Evolutionary conservation across 2,888 invertebrate genomes (phyloP), one percentile per base, ranked within the genome.

Genomic region (Tenthredo livida): DNA sequence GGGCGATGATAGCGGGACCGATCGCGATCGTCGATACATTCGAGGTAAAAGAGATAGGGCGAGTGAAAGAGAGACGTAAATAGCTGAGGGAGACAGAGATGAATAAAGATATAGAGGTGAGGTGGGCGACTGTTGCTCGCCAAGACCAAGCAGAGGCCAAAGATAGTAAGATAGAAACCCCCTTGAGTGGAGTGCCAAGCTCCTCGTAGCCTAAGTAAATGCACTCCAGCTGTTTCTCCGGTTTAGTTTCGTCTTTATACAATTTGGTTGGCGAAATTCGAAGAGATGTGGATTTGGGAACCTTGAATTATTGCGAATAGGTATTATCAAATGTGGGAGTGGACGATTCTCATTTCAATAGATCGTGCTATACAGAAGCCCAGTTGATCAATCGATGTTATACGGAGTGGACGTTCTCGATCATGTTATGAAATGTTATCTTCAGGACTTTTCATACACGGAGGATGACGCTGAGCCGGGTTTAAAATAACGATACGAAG

Each of bases 141-240:
- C 84, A 87, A 89, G 88, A 88, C 82, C 84, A 82, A 85, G 61
- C 84, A 85, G 84, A 85, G 89, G 85, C 86, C 87, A 88, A 87
- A 91, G 90, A 91, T 90, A 90, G 90, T 88, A 88, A 90, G 90
- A 91, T 89, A 89, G 91, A 90, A 91, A 89, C 90, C 90, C 90
- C 90, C 90, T 91, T 89, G 88, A 91, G 90, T 89, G 89, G 90
- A 91, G 91, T 91, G 91, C 91, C 91, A 89, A 90, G 89, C 88
- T 91, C 89, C 89, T 88, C 87, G 89, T 90, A 91, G 91, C 90
- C 90, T 89, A 91, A 91, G 91, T 91, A 92, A 92, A 92, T 92
- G 91, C 91, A 91, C 91, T 91, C 90, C 89, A 90, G 90, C 92
- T 90, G 91, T 91, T 92, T 90, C 89, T 85, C 86, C 88, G 88